Conservation (phyloP, 2,113 vertebrate genomes). For the Synodontis membranacea region DNA sequence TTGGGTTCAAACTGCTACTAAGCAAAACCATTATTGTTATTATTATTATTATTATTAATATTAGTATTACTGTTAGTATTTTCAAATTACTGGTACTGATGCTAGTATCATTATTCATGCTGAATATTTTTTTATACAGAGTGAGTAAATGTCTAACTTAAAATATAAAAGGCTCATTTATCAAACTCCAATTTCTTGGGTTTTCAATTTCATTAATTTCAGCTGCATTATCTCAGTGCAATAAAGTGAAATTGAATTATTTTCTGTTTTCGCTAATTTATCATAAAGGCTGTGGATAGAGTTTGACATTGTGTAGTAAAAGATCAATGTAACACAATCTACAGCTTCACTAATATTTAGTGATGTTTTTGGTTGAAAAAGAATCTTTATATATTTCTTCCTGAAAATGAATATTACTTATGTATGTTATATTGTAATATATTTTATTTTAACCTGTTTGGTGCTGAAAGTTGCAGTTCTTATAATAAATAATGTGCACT, state of each 20-base stretch:
- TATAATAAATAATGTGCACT: neutral
- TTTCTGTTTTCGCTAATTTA: neutral
- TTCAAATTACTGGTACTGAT: neutral
- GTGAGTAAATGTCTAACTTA: neutral
- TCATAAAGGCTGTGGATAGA: neutral
- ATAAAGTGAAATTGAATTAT: neutral
- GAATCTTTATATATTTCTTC: neutral
- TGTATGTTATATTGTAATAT: neutral
- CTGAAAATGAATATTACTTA: neutral
- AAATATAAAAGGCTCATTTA: neutral
- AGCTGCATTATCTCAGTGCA: neutral
- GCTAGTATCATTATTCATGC: neutral
- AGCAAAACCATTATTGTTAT: neutral
- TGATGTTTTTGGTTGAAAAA: neutral
- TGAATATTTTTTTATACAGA: neutral
- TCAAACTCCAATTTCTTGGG: neutral
- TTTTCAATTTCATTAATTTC: neutral
- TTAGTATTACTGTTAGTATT: neutral
- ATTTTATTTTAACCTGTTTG: neutral
- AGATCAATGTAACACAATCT: neutral
- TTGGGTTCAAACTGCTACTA: neutral
- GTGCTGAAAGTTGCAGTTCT: neutral
- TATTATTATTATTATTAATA: neutral
- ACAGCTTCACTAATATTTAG: neutral
- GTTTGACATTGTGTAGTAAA: neutral